These are phyloP conservation scores for Panthera tigris DNA, from an alignment of 2,113 vertebrate species.

Conservation along the genomic window DNA sequence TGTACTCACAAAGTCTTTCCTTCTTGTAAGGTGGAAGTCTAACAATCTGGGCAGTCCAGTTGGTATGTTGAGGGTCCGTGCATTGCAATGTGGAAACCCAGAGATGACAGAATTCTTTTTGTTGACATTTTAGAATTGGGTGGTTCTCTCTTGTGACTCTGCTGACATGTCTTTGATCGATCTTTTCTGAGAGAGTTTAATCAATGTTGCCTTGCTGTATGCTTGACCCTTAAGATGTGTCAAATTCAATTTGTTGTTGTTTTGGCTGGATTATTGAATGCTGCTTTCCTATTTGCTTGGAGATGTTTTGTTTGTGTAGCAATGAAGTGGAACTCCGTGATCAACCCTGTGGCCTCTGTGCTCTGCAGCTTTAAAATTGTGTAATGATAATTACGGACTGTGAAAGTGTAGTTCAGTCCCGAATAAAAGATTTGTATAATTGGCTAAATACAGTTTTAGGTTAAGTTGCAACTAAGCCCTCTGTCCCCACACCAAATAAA, in stretches of 20 bases:
- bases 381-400: conserved; percentile 51
- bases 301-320: conserved; percentile 53
- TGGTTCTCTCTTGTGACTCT: conserved; percentile 26
- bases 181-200: conserved; percentile 58
- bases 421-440: conserved; percentile 35
- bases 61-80: not conserved
- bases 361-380: conserved; percentile 30
- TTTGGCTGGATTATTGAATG: conserved; percentile 49
- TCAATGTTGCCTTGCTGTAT: conserved; percentile 35
- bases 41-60: not conserved
- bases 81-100: not conserved
- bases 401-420: conserved; percentile 22
- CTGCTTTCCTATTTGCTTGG: conserved; percentile 52
- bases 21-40: conserved; percentile 20
- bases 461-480: conserved; percentile 30
- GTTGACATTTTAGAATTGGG: conserved; percentile 31
- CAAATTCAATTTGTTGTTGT: conserved; percentile 59
- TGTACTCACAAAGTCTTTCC: not conserved
- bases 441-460: conserved; percentile 41
- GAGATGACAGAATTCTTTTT: not conserved
- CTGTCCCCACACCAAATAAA: not conserved
- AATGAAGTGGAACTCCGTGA: conserved; percentile 41
- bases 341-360: not conserved
- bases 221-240: conserved; percentile 52
- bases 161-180: conserved; percentile 14